phyloP scores from a whole-genome alignment of 2,888 invertebrate species.

The Aporophyla nigra region DNA sequence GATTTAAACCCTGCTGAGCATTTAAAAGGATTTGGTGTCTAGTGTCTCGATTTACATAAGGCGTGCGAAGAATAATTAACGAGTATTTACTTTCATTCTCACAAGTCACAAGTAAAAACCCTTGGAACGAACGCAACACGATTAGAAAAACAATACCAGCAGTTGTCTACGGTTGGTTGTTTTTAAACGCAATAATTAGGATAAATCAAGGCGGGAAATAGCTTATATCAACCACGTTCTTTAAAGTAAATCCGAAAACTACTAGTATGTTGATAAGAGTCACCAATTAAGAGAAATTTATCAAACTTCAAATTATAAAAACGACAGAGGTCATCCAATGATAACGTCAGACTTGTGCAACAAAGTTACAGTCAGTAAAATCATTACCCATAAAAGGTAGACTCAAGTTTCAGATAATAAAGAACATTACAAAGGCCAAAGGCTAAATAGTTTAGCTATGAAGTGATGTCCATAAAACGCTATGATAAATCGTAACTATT shows the following conservation, averaged over 20 bases:
- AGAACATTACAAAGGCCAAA: slow-evolving; percentile 45
- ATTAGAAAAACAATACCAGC: background rate
- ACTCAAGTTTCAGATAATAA: slow-evolving; percentile 37
- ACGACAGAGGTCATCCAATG: slow-evolving; percentile 7
- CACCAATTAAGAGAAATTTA: background rate
- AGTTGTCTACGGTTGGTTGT: background rate
- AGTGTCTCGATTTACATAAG: slow-evolving; percentile 55
- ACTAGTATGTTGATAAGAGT: background rate
- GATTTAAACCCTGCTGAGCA: slow-evolving; percentile 62
- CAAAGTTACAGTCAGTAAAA: slow-evolving; percentile 1
- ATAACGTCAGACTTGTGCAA: slow-evolving; percentile 20
- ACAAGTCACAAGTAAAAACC: background rate
- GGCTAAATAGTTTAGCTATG: slow-evolving; percentile 53
- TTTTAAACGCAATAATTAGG: background rate
- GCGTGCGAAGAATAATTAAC: slow-evolving; percentile 28
- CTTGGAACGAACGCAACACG: background rate
- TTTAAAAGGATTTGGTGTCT: slow-evolving; percentile 64
- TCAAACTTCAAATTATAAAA: background rate
- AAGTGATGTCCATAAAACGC: slow-evolving; percentile 43
- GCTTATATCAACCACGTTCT: background rate
- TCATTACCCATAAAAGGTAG: background rate
- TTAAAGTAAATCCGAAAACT: background rate
- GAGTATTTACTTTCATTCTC: slow-evolving; percentile 41
- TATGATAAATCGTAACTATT: slow-evolving; percentile 53
- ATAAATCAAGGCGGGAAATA: no score